Evolutionary conservation across 1,140 invertebrate species (phyloP).

Genomic region (Drosophila sp.): DNA sequence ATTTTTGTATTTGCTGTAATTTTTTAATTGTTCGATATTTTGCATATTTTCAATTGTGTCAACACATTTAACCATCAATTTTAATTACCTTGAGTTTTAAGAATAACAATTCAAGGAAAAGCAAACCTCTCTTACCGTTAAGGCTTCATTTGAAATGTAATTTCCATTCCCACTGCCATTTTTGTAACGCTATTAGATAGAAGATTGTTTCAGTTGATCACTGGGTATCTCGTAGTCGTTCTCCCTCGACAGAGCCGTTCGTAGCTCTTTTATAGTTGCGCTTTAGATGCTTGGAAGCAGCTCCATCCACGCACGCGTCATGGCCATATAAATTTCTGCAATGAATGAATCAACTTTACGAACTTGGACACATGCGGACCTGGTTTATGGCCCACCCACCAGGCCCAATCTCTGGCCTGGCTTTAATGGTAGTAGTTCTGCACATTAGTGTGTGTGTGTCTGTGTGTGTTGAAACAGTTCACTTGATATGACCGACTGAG

Average conservation of each 20-base stretch:
- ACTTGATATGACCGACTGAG: conserved; percentile 65
- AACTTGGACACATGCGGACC: conserved; percentile 71
- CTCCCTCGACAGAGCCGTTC: background rate
- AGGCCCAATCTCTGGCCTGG: conserved; percentile 47
- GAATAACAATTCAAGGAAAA: no score
- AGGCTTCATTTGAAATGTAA: no score
- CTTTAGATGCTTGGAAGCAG: conserved; percentile 12
- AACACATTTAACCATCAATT: no score
- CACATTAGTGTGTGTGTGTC: background rate
- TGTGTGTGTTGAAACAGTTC: conserved; percentile 44
- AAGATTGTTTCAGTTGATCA: background rate
- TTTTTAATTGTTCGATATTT: no score
- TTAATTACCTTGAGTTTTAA: no score
- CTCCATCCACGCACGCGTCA: conserved; percentile 31
- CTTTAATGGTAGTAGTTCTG: conserved; percentile 38
- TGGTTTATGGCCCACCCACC: conserved; percentile 54
- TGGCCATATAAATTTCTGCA: conserved; percentile 70
- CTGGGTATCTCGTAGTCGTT: background rate
- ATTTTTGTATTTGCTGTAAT: no score
- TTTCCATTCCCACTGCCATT: no score
- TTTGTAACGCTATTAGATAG: background rate
- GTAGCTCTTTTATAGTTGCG: conserved; percentile 34
- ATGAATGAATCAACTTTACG: conserved; percentile 82
- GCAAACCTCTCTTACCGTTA: no score
- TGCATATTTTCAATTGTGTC: no score